phyloP scores from a whole-genome alignment of 1,140 invertebrate genomes.

The Leguminivora glycinivorella region DNA sequence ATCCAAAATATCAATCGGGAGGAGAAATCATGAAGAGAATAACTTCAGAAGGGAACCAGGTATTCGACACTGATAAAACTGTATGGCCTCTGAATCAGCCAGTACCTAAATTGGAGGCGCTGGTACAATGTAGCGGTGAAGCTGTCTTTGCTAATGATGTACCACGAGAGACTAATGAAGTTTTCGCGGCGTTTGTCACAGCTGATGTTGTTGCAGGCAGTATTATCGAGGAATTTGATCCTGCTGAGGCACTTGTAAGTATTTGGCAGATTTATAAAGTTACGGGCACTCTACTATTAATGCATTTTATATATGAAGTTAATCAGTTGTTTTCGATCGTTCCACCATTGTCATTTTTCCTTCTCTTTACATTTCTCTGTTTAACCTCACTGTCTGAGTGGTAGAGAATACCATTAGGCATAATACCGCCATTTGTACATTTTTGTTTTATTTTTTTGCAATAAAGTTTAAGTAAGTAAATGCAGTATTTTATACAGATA shows the following conservation, averaged over 20 bases:
- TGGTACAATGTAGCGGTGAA: slow-evolving; percentile 82
- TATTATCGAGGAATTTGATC: slow-evolving; percentile 80
- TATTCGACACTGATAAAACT: slow-evolving; percentile 82
- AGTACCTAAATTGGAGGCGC: slow-evolving; percentile 83
- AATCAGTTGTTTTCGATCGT: too few relatives aligned
- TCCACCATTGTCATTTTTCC: too few relatives aligned
- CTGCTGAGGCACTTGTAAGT: slow-evolving; percentile 81
- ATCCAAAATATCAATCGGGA: slow-evolving; percentile 73
- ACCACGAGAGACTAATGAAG: slow-evolving; percentile 78
- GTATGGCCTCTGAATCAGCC: slow-evolving; percentile 86
- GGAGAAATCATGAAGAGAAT: slow-evolving; percentile 76
- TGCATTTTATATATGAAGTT: too few relatives aligned
- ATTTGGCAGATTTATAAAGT: too few relatives aligned
- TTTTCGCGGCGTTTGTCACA: slow-evolving; percentile 83
- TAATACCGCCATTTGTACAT: too few relatives aligned
- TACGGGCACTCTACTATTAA: too few relatives aligned
- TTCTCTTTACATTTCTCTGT: too few relatives aligned
- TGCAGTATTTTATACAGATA: too few relatives aligned
- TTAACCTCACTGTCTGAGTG: too few relatives aligned
- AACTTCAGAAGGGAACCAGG: slow-evolving; percentile 83
- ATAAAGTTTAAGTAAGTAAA: too few relatives aligned
- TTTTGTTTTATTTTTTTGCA: too few relatives aligned
- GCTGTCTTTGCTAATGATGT: slow-evolving; percentile 84
- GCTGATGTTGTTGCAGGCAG: slow-evolving; percentile 58
- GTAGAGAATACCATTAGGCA: too few relatives aligned